Evolutionary conservation across 2,888 invertebrate genomes (phyloP), one percentile per base, ranked within the genome.

Genomic region (Pharmacophagus antenor): DNA sequence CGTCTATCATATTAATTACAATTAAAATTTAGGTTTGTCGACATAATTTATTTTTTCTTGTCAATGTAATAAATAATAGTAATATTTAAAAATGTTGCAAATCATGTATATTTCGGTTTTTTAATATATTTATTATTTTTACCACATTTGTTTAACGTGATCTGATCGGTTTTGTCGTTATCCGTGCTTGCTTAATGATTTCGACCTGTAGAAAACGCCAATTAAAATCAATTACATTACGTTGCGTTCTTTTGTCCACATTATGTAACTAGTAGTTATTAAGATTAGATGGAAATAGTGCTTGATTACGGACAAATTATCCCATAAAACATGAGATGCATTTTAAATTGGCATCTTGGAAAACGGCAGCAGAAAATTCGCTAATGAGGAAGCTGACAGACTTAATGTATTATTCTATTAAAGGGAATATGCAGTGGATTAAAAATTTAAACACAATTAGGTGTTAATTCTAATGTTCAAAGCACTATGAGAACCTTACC

Each of bases 351-450:
- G 0, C n/a, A 37, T n/a, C 37, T 37, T 37, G n/a, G 42, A 4
- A 42, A 42, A 17, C 2, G 17, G 42, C 4, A 42, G 15, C 22
- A 22, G 22, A 47, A 22, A 47, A 47, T 15, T 12, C 22, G 5
- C 22, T 20, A 44, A 53, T 18, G 27, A 50, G 27, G 25, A 20
- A 25, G 20, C 5, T 27, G 20, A 23, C 27, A n/a, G 18, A 10
- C 20, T 8, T 17, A 27, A n/a, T 23, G 20, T 27, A 54, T 46
- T 20, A 54, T 54, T 23, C 52, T 21, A 22, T 42, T 42, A 22
- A 21, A 41, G 41, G 2, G n/a, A 8, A 41, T 15, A 22, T 52
- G 23, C 22, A 17, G 37, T 52, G 12, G 25, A 44, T 46, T 44
- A 18, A 18, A 20, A 18, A 20, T 37, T 51, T 51, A 18, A n/a